These are phyloP conservation scores for Phalacrocorax carbo DNA, from an alignment of 2,113 vertebrate species.

Conservation along the genomic window DNA sequence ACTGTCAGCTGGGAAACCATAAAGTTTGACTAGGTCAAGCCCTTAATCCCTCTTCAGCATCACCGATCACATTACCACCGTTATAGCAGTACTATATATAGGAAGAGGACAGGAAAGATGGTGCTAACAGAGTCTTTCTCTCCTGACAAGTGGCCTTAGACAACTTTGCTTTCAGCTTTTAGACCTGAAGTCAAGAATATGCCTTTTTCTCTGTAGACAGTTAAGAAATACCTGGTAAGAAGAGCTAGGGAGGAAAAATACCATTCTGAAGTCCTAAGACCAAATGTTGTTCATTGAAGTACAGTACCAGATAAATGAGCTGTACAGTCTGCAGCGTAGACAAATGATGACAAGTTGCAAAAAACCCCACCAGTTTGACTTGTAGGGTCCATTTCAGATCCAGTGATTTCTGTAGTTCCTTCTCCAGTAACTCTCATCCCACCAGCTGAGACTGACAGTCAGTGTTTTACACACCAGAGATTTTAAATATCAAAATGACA, in stretches of 20 bases:
- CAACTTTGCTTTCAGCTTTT: neutral
- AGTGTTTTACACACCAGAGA: constrained; percentile 54
- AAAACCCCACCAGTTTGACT: neutral
- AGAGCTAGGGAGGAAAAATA: neutral
- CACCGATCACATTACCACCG: neutral
- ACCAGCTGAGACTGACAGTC: constrained; percentile 37
- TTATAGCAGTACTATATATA: neutral
- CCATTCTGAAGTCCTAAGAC: neutral
- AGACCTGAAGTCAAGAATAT: neutral
- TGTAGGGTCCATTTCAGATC: constrained; percentile 1
- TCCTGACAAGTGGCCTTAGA: neutral
- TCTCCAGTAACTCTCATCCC: neutral
- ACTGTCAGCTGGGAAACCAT: constrained; percentile 22
- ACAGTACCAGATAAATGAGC: neutral
- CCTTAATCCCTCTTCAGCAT: neutral
- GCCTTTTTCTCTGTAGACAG: neutral
- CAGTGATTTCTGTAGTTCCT: neutral
- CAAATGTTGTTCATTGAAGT: neutral
- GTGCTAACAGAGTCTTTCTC: neutral
- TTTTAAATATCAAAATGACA: constrained; percentile 69
- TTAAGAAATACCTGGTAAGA: neutral
- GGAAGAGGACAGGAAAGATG: neutral
- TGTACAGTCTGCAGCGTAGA: neutral
- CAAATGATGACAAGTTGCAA: neutral
- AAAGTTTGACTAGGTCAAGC: constrained; percentile 28